Base-by-base conservation (phyloP, 2,888 invertebrate genomes). In the Balanococcus diminutus region DNA sequence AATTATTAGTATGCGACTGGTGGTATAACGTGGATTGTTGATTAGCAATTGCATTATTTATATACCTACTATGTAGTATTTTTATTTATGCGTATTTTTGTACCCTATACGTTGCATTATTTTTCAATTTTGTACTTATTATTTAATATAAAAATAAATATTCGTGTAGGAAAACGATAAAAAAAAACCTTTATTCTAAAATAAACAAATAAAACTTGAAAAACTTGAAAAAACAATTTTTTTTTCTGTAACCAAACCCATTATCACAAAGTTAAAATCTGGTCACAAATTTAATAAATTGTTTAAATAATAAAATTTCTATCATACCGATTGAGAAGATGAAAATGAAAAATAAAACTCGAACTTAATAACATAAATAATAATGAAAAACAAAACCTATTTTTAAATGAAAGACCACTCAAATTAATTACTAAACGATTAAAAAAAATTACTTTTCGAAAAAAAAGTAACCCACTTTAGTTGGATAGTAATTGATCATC, bases 1-100 rank as follows among this genome's bases (percentile, higher is more conserved):
- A 89, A 79, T 88, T 89, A 32, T 89, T 89, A 86, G 90, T 90
- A 5, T 90, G 90, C 87, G 90, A 90, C 86, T 90, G 90, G 90
- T 89, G 89, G 89, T 90, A 89, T 87, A 90, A 90, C 87, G 89
- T 90, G 0, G 88, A 88, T 32, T 90, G 90, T 87, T 88, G 86
- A 79, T 61, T 86, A 16, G 19, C 19, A 9, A 25, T 61, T 11
- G 61, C 14, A 56, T 56, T 25, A 9, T 61, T 25, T 61, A 6
- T 16, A 16, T 46, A 46, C 11, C 46, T 46, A n/a, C 46, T 19
- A n/a, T 11, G 61, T 25, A 56, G 19, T 25, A 9, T 61, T 25
- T 61, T 9, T 16, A 16, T 46, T 8, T 2, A 4, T 46, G 14
- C 46, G 2, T 36, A 8, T 5, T n/a, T 46, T 2, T n/a, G 4